These are phyloP conservation scores for Epiblema foenella DNA, from an alignment of 2,888 invertebrate genomes.

Conservation along the genomic window DNA sequence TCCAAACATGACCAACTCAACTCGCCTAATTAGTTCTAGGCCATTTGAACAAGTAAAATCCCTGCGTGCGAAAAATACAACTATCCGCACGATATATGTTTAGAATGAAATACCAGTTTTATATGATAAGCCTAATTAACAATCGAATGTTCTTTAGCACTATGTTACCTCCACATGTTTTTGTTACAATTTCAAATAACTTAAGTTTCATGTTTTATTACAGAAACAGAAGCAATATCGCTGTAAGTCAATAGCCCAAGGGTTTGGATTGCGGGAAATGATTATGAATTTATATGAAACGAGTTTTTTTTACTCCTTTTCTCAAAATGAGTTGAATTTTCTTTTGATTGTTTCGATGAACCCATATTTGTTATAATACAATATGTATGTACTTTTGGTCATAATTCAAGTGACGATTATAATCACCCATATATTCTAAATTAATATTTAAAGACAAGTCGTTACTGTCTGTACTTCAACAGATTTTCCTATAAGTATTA, in stretches of 20 bases:
- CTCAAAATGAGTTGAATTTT: neutral
- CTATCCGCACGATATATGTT: no score
- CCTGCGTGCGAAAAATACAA: no score
- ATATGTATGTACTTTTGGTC: neutral
- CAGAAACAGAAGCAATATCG: neutral
- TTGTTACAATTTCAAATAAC: neutral
- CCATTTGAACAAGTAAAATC: no score
- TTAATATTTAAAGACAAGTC: no score
- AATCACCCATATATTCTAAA: no score
- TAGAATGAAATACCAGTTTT: no score
- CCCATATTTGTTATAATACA: neutral
- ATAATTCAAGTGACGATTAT: no score
- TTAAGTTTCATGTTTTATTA: neutral
- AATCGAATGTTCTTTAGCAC: no score
- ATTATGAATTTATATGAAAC: conserved; percentile 27
- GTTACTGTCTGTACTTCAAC: neutral
- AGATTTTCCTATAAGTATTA: neutral
- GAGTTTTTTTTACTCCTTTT: neutral
- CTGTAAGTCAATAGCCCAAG: conserved; percentile 2
- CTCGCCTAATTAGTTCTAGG: no score
- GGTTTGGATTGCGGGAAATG: conserved; percentile 7
- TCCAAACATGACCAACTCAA: no score
- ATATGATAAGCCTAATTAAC: no score
- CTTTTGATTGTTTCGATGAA: neutral
- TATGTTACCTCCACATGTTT: no score